Evolutionary conservation across 1,140 invertebrate genomes (phyloP).

Genomic region (Chymomyza costata): DNA sequence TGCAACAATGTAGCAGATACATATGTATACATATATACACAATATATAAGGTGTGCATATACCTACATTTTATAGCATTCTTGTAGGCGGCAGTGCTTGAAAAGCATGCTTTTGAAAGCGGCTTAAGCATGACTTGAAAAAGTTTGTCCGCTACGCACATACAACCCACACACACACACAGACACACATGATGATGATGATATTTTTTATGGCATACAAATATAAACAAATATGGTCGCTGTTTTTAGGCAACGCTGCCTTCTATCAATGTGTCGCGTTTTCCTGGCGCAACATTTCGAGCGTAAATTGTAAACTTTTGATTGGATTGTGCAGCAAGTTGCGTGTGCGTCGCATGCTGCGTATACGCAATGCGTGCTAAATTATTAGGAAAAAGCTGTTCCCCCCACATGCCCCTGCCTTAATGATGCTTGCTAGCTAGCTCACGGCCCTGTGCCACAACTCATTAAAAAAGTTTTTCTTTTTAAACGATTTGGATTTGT

Average conservation of each 20-base stretch:
- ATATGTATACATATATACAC: no score
- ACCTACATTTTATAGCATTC: no score
- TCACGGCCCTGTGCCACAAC: conserved; percentile 37
- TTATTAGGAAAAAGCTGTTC: conserved; percentile 43
- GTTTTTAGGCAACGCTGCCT: conserved; percentile 4
- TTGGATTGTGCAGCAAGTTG: conserved; percentile 67
- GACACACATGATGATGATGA: no score
- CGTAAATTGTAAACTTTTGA: conserved; percentile 72
- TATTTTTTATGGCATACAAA: conserved; percentile 44
- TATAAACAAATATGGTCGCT: no score
- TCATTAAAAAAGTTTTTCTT: conserved; percentile 64
- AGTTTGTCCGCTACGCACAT: no score
- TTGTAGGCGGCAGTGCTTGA: no score
- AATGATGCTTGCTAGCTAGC: neutral
- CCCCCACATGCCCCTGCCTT: conserved; percentile 3
- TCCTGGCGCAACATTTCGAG: conserved; percentile 56
- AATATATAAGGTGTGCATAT: no score
- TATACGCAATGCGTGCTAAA: conserved; percentile 59
- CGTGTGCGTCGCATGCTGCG: conserved; percentile 40
- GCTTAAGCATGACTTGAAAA: no score
- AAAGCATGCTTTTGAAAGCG: no score
- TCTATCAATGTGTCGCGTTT: conserved; percentile 42
- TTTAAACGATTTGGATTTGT: conserved; percentile 52
- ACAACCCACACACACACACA: no score
- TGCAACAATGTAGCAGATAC: no score